A percentile compares a stretch with the other conserved stretches of the same genome.
These are phyloP conservation scores for Protobothrops mucrosquamatus DNA, from an alignment of 2,113 vertebrate genomes.

Conservation along the genomic window DNA sequence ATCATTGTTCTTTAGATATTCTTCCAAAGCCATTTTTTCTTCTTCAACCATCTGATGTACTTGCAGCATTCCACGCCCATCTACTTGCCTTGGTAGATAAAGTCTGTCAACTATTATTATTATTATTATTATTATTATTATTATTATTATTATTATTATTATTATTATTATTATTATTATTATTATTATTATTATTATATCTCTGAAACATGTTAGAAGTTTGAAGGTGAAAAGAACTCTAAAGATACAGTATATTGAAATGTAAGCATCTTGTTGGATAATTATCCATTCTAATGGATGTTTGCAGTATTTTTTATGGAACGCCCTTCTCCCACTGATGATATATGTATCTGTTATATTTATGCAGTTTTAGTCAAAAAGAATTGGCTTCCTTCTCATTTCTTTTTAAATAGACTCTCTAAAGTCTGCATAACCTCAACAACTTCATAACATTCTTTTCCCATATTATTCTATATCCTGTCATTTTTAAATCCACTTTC, in stretches of 20 bases:
- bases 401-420: not conserved
- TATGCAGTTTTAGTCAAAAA: not conserved
- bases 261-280: not conserved
- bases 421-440: not conserved
- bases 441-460: not conserved
- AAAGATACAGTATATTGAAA: not conserved
- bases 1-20: no score
- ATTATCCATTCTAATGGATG: not conserved
- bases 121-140: no score
- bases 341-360: not conserved
- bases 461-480: not conserved
- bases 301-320: not conserved
- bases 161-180: no score
- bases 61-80: no score
- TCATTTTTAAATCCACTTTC: not conserved
- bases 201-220: not conserved
- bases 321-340: not conserved
- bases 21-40: no score
- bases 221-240: not conserved
- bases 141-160: no score
- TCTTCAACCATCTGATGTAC: no score
- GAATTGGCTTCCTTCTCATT: not conserved
- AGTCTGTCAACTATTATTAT: no score
- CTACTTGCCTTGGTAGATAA: no score
- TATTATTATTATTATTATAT: not conserved